Percentiles rank a stretch among this genome's conserved stretches.
These are phyloP conservation scores for Lepidurus packardi DNA, from an alignment of 1,140 invertebrate genomes.

Conservation along the genomic window DNA sequence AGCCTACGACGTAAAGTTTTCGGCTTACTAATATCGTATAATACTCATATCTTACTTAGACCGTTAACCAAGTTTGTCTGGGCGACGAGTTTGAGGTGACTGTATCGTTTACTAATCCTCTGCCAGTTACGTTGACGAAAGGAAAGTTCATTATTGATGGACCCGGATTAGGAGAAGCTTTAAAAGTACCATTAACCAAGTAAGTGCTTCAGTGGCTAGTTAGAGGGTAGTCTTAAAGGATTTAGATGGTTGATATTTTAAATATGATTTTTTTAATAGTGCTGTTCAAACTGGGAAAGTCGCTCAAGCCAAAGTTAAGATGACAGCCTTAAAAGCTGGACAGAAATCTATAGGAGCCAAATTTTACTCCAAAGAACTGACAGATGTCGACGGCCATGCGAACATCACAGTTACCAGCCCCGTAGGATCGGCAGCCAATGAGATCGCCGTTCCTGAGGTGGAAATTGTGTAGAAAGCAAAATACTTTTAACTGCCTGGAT, in stretches of 20 bases:
- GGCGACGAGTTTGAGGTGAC: slow-evolving; percentile 58
- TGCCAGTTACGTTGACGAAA: slow-evolving; percentile 66
- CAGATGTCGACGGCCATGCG: slow-evolving; percentile 74
- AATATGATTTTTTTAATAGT: slow-evolving; percentile 38
- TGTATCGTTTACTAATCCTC: slow-evolving; percentile 71
- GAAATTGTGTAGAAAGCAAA: background rate
- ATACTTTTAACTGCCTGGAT: background rate
- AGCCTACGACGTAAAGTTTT: slow-evolving; percentile 9
- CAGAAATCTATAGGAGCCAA: slow-evolving; percentile 70
- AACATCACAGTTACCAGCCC: slow-evolving; percentile 40
- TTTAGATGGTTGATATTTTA: slow-evolving; percentile 5
- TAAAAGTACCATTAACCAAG: slow-evolving; percentile 63
- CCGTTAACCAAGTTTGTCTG: slow-evolving; percentile 51
- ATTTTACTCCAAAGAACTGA: slow-evolving; percentile 71
- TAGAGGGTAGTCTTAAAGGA: background rate
- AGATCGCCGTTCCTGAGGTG: background rate
- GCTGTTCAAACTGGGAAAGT: slow-evolving; percentile 56
- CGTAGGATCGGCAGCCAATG: background rate
- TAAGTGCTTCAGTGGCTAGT: slow-evolving; percentile 41
- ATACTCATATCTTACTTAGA: slow-evolving; percentile 37
- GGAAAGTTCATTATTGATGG: slow-evolving; percentile 73
- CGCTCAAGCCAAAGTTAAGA: slow-evolving; percentile 61
- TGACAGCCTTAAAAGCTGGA: slow-evolving; percentile 64
- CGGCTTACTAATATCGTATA: background rate
- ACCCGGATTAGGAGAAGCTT: slow-evolving; percentile 62